Conservation (phyloP, 2,113 vertebrate genomes). For the Gavia stellata region DNA sequence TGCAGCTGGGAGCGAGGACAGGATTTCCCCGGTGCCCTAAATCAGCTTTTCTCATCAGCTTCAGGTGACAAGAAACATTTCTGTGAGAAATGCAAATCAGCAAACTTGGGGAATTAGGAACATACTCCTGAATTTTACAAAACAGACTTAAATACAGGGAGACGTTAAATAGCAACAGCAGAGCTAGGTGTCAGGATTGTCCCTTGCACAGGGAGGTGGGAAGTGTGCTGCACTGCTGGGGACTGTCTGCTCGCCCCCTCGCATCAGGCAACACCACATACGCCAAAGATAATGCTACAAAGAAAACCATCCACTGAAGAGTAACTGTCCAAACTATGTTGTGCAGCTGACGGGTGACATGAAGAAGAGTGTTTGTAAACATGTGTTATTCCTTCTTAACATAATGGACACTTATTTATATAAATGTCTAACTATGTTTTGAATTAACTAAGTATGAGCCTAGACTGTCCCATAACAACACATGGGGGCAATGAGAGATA, state of each 20-base stretch:
- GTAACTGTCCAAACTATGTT: not conserved
- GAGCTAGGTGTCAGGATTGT: not conserved
- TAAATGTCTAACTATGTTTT: not conserved
- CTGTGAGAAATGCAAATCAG: not conserved
- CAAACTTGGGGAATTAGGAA: not conserved
- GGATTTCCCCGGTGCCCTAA: not conserved
- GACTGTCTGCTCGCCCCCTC: not conserved
- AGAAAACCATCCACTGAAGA: not conserved
- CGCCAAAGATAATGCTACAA: not conserved
- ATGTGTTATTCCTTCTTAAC: not conserved
- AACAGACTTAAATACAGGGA: not conserved
- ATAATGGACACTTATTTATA: not conserved
- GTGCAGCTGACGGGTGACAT: not conserved
- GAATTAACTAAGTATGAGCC: not conserved
- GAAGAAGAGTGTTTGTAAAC: not conserved
- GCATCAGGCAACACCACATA: not conserved
- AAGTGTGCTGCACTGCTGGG: not conserved
- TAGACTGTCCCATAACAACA: not conserved
- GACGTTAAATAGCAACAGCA: not conserved
- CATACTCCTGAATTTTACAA: not conserved
- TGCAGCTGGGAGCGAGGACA: not conserved
- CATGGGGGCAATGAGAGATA: not conserved
- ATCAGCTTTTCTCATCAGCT: conserved; percentile 12
- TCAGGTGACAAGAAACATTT: not conserved
- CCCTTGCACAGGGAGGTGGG: not conserved